These are phyloP conservation scores for Dunckerocampus dactyliophorus DNA, from an alignment of 2,113 vertebrate genomes.

Conservation along the genomic window DNA sequence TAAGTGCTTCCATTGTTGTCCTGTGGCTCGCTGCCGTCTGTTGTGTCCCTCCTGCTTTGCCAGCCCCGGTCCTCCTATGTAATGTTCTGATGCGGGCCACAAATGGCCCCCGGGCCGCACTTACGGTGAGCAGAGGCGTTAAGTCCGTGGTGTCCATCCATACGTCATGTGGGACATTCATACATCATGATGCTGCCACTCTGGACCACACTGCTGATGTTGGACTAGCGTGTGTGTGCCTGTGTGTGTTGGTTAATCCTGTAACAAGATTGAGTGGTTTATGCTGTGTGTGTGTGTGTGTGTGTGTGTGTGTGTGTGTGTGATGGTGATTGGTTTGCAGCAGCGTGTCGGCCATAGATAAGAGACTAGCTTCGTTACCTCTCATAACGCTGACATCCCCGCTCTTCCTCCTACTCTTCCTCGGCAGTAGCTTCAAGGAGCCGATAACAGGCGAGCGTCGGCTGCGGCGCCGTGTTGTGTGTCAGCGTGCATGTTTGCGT, in stretches of 20 bases:
- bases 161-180: no score
- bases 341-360: conserved; percentile 25
- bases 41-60: neutral
- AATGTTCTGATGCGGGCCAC: no score
- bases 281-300: conserved; percentile 19
- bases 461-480: no score
- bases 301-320: conserved; percentile 19
- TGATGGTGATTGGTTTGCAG: conserved; percentile 17
- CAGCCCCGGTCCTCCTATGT: neutral
- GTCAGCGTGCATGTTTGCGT: no score
- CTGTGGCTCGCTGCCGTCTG: conserved; percentile 10
- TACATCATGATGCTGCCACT: neutral
- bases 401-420: neutral
- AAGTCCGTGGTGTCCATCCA: no score
- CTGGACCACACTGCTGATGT: conserved; percentile 1
- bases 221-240: conserved; percentile 18
- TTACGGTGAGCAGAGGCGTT: no score
- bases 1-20: conserved; percentile 33
- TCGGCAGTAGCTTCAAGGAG: neutral
- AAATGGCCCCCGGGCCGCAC: no score
- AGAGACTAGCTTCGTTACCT: conserved; percentile 14
- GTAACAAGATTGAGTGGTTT: neutral
- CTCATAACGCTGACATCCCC: neutral
- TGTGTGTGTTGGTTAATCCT: neutral
- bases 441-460: neutral